A percentile compares a stretch with the other conserved stretches of the same genome.
Evolutionary conservation across 2,797 vertebrate genomes (phyloP).

Genomic region (Sebastes glaucus): DNA sequence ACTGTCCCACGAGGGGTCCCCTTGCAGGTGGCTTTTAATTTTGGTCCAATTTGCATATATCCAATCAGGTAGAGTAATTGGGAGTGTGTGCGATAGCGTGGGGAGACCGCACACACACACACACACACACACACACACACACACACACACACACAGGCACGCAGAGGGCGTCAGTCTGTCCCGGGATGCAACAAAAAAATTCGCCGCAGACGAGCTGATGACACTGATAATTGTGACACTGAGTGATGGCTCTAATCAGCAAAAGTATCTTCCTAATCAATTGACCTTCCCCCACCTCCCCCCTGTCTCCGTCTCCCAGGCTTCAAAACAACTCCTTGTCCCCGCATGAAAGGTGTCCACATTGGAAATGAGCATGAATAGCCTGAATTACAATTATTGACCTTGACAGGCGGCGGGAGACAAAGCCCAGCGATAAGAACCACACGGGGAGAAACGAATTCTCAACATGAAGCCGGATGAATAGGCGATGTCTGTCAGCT

Average conservation of each 20-base stretch:
- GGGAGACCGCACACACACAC: slow-evolving; percentile 20
- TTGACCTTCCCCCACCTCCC: slow-evolving; percentile 68
- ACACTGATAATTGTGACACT: slow-evolving; percentile 86
- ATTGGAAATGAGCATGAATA: slow-evolving; percentile 56
- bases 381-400: slow-evolving; percentile 71
- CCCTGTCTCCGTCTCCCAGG: slow-evolving; percentile 41
- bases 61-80: slow-evolving; percentile 86
- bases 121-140: slow-evolving; percentile 10
- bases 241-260: slow-evolving; percentile 87
- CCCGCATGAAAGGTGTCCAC: slow-evolving; percentile 61
- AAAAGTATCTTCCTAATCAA: slow-evolving; percentile 84
- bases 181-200: slow-evolving; percentile 74
- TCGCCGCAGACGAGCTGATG: slow-evolving; percentile 77
- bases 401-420: slow-evolving; percentile 70
- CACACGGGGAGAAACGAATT: slow-evolving; percentile 26
- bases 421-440: slow-evolving; percentile 53
- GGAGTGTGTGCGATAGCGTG: slow-evolving; percentile 64
- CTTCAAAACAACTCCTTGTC: slow-evolving; percentile 65
- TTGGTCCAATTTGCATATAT: slow-evolving; percentile 86
- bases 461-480: slow-evolving; percentile 24
- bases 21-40: slow-evolving; percentile 85
- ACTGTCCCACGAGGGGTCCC: slow-evolving; percentile 68
- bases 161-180: slow-evolving; percentile 58
- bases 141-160: slow-evolving; percentile 27
- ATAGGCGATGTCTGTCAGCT: slow-evolving; percentile 44